Conservation (phyloP, 2,797 vertebrate genomes). For the Liasis olivaceus region DNA sequence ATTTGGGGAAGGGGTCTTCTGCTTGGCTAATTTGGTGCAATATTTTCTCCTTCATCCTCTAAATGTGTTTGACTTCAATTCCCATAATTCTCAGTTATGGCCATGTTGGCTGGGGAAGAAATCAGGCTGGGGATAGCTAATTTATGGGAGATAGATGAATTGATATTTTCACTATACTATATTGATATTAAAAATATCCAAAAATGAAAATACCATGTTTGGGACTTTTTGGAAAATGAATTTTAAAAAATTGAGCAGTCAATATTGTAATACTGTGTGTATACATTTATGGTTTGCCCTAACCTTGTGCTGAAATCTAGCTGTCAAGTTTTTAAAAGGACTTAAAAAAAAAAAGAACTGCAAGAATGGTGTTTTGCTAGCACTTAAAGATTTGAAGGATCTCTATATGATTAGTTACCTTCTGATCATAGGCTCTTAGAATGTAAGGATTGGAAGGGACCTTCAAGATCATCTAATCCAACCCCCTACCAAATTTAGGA, state of each 20-base stretch:
- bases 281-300: background rate
- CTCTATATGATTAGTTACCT: background rate
- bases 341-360: background rate
- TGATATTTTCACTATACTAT: background rate
- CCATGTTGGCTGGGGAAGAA: background rate
- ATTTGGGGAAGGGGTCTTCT: no score
- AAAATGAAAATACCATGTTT: background rate
- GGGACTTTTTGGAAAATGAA: background rate
- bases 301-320: background rate
- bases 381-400: background rate
- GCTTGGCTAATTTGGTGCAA: no score
- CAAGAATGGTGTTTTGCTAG: background rate
- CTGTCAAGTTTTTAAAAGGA: background rate
- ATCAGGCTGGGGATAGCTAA: background rate
- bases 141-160: background rate
- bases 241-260: background rate
- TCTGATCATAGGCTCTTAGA: background rate
- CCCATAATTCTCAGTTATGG: background rate
- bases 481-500: background rate
- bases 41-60: no score
- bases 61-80: background rate
- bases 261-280: background rate
- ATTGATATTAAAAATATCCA: background rate
- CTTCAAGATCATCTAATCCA: background rate
- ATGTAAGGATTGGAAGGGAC: background rate